Percentiles rank a stretch among this genome's conserved stretches.
Evolutionary conservation across 2,797 vertebrate species (phyloP).

Genomic region (Vespertilio murinus): DNA sequence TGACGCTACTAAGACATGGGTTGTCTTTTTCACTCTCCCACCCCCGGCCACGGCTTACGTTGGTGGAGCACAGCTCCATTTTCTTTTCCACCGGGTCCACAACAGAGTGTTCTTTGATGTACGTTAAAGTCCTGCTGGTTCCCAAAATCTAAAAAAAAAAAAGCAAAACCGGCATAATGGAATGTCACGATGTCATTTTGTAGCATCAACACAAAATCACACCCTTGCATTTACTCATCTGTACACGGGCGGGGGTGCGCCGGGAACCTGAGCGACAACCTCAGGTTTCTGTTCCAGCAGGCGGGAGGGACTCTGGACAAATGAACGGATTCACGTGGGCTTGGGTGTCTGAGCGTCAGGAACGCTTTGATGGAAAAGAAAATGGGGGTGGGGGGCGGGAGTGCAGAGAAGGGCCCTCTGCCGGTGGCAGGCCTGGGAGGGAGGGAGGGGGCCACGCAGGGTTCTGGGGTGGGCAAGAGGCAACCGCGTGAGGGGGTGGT

Average conservation of each 20-base stretch:
- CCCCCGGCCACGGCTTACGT: slow-evolving; percentile 87
- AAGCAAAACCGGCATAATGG: neutral
- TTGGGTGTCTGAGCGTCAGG: fast-evolving
- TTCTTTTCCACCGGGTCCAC: slow-evolving; percentile 95
- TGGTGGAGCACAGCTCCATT: slow-evolving; percentile 97
- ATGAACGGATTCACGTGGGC: neutral
- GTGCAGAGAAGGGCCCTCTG: neutral
- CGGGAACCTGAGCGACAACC: neutral
- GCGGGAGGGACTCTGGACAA: too few species aligned
- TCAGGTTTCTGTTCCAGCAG: neutral
- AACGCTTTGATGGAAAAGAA: neutral
- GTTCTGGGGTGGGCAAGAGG: neutral
- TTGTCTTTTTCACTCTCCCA: too few species aligned
- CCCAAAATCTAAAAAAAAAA: slow-evolving; percentile 91
- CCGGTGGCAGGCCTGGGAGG: neutral
- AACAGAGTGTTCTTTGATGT: slow-evolving; percentile 95
- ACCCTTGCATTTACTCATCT: neutral
- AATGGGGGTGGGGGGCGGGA: neutral
- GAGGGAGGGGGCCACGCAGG: neutral
- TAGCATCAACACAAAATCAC: neutral
- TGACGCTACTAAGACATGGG: too few species aligned
- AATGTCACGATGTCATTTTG: neutral
- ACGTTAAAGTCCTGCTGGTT: slow-evolving; percentile 93
- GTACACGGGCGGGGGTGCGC: neutral
- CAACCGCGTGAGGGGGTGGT: neutral